phyloP scores from a whole-genome alignment of 2,113 vertebrate species.

The Pseudopodoces humilis region DNA sequence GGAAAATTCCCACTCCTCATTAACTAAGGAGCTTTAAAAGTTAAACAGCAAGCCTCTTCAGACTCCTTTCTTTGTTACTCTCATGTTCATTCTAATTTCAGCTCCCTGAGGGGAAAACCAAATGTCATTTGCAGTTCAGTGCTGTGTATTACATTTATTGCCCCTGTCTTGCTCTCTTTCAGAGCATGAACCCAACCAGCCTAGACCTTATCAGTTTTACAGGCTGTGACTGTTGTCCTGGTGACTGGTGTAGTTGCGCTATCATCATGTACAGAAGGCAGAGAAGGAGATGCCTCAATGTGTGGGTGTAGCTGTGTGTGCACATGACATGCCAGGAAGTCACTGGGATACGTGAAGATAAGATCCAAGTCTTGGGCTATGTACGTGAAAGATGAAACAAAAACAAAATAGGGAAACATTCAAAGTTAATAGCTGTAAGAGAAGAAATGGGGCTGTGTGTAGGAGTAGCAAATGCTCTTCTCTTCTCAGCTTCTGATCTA shows the following conservation, averaged over 20 bases:
- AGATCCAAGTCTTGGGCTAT: background rate
- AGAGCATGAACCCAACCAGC: background rate
- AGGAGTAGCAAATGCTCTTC: slow-evolving; percentile 36
- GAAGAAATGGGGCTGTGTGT: background rate
- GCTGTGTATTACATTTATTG: background rate
- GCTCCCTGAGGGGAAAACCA: background rate
- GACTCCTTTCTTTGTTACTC: background rate
- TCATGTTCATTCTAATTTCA: background rate
- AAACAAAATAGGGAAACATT: background rate
- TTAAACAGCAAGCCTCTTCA: background rate
- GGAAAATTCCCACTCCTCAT: background rate
- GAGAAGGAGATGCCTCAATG: background rate
- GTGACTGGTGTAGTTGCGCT: background rate
- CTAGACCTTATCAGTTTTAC: slow-evolving; percentile 43
- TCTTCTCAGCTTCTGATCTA: background rate
- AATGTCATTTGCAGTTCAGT: slow-evolving; percentile 4
- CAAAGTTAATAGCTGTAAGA: background rate
- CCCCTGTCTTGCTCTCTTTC: background rate
- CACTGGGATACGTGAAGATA: background rate
- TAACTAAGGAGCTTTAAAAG: background rate
- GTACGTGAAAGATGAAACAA: background rate
- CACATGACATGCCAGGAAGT: background rate
- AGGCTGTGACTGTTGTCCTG: slow-evolving; percentile 20
- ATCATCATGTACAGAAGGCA: slow-evolving; percentile 27
- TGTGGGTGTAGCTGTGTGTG: background rate